Evolutionary conservation across 2,888 invertebrate genomes (phyloP).

Genomic region (Sinodicranocentrus sp.): DNA sequence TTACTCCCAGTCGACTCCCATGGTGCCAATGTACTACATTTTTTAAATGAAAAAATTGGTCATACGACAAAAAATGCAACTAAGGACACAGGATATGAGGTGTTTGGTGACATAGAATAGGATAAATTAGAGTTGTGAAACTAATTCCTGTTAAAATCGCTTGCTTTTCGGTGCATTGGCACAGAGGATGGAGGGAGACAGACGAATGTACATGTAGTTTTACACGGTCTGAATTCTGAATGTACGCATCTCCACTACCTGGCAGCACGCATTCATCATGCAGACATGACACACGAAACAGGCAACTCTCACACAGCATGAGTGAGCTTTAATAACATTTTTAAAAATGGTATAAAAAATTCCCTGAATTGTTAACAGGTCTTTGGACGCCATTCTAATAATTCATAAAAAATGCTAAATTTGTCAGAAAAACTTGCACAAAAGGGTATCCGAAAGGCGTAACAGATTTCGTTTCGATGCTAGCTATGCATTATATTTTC

Average conservation of each 20-base stretch:
- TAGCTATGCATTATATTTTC: too few relatives aligned
- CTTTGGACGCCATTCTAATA: not conserved
- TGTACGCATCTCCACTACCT: not conserved
- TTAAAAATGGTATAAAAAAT: not conserved
- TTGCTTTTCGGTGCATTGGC: not conserved
- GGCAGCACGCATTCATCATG: not conserved
- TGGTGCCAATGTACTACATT: too few relatives aligned
- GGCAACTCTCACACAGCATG: constrained; percentile 8
- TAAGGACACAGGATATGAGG: constrained; percentile 34
- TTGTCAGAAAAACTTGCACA: not conserved
- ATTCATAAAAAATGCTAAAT: constrained; percentile 21
- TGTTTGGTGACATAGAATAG: constrained; percentile 33
- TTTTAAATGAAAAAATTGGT: too few relatives aligned
- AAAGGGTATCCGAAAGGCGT: not conserved
- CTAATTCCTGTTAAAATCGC: constrained; percentile 7
- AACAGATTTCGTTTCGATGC: too few relatives aligned
- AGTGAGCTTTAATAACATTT: constrained; percentile 31
- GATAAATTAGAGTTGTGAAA: constrained; percentile 2
- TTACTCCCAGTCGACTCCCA: too few relatives aligned
- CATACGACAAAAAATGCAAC: too few relatives aligned
- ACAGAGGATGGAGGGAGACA: not conserved
- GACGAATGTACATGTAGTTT: not conserved
- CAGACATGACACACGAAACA: not conserved
- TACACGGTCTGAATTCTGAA: not conserved
- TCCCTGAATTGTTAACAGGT: constrained; percentile 29